Percentiles rank a stretch among this genome's conserved stretches.
Evolutionary conservation across 1,140 invertebrate genomes (phyloP).

Genomic region (Mamestra configurata): DNA sequence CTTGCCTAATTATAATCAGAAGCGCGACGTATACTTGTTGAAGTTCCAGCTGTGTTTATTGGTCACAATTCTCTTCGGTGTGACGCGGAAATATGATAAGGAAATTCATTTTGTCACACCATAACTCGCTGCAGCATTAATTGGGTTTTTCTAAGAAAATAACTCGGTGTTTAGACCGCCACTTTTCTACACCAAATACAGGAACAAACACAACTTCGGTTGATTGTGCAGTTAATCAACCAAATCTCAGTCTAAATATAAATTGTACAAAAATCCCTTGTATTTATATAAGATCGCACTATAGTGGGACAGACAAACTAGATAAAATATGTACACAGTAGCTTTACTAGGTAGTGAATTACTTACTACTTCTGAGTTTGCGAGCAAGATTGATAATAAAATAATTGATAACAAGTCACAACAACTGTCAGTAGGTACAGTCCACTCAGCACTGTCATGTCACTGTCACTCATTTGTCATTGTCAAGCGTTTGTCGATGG

Average conservation of each 20-base stretch:
- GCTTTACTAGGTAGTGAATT: background rate
- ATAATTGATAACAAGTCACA: background rate
- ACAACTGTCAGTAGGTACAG: background rate
- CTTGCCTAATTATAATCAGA: conserved; percentile 36
- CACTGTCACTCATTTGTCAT: too few relatives aligned
- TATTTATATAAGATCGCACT: background rate
- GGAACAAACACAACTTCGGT: background rate
- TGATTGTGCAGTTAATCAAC: background rate
- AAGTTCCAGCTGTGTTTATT: conserved; percentile 30
- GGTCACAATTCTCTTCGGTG: background rate
- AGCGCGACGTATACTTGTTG: conserved; percentile 19
- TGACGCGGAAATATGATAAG: conserved; percentile 24
- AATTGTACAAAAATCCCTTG: background rate
- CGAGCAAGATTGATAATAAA: conserved; percentile 5
- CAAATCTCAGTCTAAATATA: background rate
- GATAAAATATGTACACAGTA: background rate
- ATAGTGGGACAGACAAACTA: background rate
- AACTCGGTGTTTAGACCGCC: background rate
- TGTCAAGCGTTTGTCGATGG: too few relatives aligned
- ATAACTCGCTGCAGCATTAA: conserved; percentile 12
- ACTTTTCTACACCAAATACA: background rate
- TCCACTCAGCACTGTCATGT: too few relatives aligned
- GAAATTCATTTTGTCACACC: conserved; percentile 32
- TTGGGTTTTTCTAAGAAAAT: conserved; percentile 1
- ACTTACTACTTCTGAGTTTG: conserved; percentile 3